Evolutionary conservation across 2,888 invertebrate genomes (phyloP).

Genomic region (Ochropacha duplaris): DNA sequence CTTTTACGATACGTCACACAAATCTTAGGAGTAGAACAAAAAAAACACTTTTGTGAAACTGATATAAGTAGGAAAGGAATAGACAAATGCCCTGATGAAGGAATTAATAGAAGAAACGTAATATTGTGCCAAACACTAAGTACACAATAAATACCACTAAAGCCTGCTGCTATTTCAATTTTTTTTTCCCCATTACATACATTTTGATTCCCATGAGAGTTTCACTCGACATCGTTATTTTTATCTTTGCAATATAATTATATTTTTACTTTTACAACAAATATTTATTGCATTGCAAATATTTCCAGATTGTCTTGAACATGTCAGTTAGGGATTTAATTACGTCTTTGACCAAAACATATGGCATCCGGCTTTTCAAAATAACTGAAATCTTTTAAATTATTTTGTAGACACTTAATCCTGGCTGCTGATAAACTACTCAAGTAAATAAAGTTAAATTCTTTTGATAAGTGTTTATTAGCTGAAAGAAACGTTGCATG

Average conservation of each 20-base stretch:
- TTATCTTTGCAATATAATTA: neutral
- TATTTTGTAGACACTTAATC: neutral
- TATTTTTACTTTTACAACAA: neutral
- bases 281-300: neutral
- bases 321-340: neutral
- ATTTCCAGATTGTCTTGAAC: neutral
- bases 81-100: no score
- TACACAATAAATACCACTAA: no score
- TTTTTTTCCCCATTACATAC: no score
- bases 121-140: no score
- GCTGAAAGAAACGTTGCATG: no score
- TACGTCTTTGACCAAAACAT: neutral
- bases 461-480: neutral
- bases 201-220: neutral
- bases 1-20: no score
- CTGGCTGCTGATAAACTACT: neutral
- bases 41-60: no score
- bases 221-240: neutral
- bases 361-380: constrained; percentile 5
- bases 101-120: no score
- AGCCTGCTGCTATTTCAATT: no score
- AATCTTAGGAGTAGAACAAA: no score
- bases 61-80: no score
- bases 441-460: neutral
- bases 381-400: neutral